Evolutionary conservation across 1,140 invertebrate species (phyloP).

Genomic region (Oppia nitens): DNA sequence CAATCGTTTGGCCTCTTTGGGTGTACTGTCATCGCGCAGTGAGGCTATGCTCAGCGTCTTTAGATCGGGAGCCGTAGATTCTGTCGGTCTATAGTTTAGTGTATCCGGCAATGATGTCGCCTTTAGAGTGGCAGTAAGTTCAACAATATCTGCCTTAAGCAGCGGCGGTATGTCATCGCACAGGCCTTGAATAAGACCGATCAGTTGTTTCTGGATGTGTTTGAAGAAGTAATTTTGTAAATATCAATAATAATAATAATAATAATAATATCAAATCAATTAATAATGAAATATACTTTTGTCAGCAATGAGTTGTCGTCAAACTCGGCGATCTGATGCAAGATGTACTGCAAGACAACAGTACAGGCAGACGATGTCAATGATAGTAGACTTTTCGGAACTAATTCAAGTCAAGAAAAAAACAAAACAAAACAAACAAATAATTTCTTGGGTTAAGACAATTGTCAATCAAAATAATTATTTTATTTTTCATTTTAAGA

Average conservation of each 20-base stretch:
- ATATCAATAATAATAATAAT: too few species aligned
- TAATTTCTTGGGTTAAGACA: too few species aligned
- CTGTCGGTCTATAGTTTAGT: constrained; percentile 35
- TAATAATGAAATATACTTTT: constrained; percentile 18
- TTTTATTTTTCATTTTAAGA: too few species aligned
- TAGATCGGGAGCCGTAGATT: constrained; percentile 23
- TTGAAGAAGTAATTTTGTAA: neutral
- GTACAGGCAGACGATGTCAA: constrained; percentile 37
- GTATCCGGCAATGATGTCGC: constrained; percentile 26
- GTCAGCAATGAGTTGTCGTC: constrained; percentile 27
- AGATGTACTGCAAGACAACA: constrained; percentile 38
- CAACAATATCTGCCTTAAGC: constrained; percentile 34
- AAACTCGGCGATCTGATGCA: constrained; percentile 33
- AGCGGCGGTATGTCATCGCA: constrained; percentile 27
- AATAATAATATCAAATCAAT: neutral
- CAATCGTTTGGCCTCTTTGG: constrained; percentile 26
- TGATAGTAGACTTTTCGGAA: constrained; percentile 42
- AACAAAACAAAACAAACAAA: constrained; percentile 5
- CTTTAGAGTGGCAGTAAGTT: constrained; percentile 45
- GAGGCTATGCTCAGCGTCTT: neutral
- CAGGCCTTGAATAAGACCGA: constrained; percentile 28
- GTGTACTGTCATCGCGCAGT: constrained; percentile 1
- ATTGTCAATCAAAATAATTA: constrained; percentile 36
- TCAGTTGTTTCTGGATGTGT: constrained; percentile 27
- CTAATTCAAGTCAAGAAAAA: constrained; percentile 27